Percentiles rank a stretch among this genome's conserved stretches.
phyloP scores from a whole-genome alignment of 2,797 vertebrate genomes.

The Coregonus suidteri region DNA sequence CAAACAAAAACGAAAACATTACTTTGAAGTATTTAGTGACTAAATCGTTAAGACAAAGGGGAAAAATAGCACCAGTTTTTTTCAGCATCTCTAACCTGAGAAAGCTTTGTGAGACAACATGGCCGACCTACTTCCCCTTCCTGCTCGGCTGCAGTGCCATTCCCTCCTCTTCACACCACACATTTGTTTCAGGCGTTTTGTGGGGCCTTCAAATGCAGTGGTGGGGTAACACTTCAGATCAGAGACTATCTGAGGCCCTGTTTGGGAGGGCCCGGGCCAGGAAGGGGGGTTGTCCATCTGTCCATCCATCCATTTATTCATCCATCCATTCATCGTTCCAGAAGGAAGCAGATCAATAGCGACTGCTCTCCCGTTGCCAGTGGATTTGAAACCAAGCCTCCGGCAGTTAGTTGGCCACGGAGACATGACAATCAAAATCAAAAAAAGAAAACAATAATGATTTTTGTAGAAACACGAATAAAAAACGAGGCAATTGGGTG shows the following conservation, averaged over 20 bases:
- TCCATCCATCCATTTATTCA: conserved; percentile 46
- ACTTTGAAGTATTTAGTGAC: conserved; percentile 65
- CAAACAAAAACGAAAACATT: conserved; percentile 59
- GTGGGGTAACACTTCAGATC: conserved; percentile 34
- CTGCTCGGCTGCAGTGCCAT: conserved; percentile 60
- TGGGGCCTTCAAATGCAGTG: conserved; percentile 34
- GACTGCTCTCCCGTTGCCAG: conserved; percentile 56
- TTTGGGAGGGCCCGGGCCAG: conserved; percentile 29
- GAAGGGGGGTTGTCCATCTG: conserved; percentile 49
- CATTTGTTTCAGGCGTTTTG: conserved; percentile 32
- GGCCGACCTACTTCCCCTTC: conserved; percentile 78
- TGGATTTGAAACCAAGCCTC: conserved; percentile 50
- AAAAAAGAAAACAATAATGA: conserved; percentile 39
- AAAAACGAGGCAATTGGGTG: conserved; percentile 63
- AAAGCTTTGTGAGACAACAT: conserved; percentile 79
- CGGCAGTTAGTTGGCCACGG: conserved; percentile 45
- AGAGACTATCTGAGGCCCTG: conserved; percentile 40
- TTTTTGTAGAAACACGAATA: conserved; percentile 23
- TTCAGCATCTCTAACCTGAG: conserved; percentile 90
- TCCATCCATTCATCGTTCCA: conserved; percentile 46
- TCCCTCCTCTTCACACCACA: conserved; percentile 48
- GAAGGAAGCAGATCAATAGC: conserved; percentile 58
- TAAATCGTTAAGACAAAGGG: conserved; percentile 54
- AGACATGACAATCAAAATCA: conserved; percentile 51
- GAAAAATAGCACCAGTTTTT: conserved; percentile 89